phyloP scores from a whole-genome alignment of 2,888 invertebrate genomes.

The Lochmaea crataegi region DNA sequence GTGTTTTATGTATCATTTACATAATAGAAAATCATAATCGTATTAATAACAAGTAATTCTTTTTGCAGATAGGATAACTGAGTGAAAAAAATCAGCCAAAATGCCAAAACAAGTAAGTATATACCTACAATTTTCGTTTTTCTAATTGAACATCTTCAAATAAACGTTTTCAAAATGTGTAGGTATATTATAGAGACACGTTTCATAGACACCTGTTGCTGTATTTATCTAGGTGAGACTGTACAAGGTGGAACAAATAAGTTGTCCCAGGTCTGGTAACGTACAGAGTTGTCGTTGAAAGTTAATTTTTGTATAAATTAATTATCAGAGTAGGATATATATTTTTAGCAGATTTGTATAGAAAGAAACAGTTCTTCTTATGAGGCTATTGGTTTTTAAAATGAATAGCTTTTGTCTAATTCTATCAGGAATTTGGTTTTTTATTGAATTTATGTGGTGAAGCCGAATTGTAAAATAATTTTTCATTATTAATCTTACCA shows the following conservation, averaged over 20 bases:
- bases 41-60: not conserved
- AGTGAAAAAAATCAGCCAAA: conserved; percentile 55
- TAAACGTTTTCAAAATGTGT: not conserved
- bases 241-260: conserved; percentile 17
- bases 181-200: conserved; percentile 28
- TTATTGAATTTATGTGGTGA: too few relatives aligned
- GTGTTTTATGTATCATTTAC: not conserved
- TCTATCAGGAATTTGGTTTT: too few relatives aligned
- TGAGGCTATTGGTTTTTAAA: too few relatives aligned
- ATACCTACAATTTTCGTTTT: not conserved
- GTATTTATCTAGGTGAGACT: conserved; percentile 36
- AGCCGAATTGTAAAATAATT: too few relatives aligned
- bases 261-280: not conserved
- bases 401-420: too few relatives aligned
- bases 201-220: conserved; percentile 39
- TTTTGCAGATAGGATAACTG: conserved; percentile 29
- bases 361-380: too few relatives aligned
- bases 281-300: not conserved
- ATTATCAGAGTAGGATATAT: too few relatives aligned
- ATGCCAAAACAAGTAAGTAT: conserved; percentile 59
- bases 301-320: too few relatives aligned
- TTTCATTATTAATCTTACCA: too few relatives aligned
- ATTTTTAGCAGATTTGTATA: too few relatives aligned
- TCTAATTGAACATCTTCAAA: not conserved
- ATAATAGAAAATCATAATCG: not conserved